Evolutionary conservation across 2,797 vertebrate species (phyloP), one percentile per base, ranked within the genome.

Genomic region (Gastrophryne carolinensis): DNA sequence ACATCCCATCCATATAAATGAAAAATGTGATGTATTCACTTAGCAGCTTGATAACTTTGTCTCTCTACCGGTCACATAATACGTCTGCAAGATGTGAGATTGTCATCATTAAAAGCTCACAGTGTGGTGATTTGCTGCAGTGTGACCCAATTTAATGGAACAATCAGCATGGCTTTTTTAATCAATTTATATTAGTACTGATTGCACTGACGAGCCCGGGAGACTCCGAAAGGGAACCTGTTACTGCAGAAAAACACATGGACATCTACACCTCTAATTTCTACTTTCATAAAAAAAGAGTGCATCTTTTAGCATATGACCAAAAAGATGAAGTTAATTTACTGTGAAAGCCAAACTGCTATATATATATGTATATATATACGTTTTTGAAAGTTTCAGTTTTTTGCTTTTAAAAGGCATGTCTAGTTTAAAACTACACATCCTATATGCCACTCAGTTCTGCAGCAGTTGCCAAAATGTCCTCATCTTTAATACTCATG

Each of bases 121-220:
- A 60, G 29, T 35, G 29, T 30, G 26, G 21, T 72, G 39, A 72
- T 72, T 61, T 72, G 21, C 57, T 29, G 47, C 41, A 62, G 57
- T 8, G 44, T 52, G 57, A 62, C 32, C 44, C 58, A 50, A 47
- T 56, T 37, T 52, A 35, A 50, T 37, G 41, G 15, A 72, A 72
- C 57, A 72, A 72, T 72, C 44, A 56, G 29, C 5, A 9, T 72
- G 57, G 8, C 47, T 72, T 72, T 72, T 50, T 35, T 53, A 34
- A 67, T 53, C 64, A 67, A 53, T 67, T 23, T 66, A 37, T 53
- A 67, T 67, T 67, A 67, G 53, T 53, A 53, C 30, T 35, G 64
- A 67, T 67, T 21, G 35, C 64, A 52, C 10, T n/a, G 30, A 50
- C 49, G 24, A 10, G 13, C 41, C 34, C 17, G 4, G 12, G 29